These are phyloP conservation scores for Mormyrus iriodes DNA, from an alignment of 2,113 vertebrate species.

Conservation along the genomic window DNA sequence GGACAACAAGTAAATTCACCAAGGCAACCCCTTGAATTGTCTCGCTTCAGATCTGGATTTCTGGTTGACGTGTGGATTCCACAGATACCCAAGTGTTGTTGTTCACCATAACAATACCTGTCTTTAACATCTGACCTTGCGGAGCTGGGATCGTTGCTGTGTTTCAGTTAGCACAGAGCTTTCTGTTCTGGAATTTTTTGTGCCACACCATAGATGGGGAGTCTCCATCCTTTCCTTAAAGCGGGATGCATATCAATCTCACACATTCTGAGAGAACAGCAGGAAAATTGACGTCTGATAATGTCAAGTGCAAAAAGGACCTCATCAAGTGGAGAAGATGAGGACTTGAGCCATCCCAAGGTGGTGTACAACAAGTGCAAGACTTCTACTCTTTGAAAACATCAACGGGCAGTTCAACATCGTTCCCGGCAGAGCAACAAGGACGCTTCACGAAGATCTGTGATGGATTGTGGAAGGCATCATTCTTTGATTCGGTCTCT, in stretches of 20 bases:
- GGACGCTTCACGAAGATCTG: neutral
- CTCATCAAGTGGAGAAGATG: neutral
- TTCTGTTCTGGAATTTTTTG: neutral
- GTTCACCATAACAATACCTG: conserved; percentile 10
- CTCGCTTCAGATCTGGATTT: neutral
- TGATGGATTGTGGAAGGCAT: neutral
- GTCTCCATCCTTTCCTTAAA: neutral
- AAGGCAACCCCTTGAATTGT: neutral
- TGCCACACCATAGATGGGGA: neutral
- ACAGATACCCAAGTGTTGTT: neutral
- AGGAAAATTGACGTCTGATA: neutral
- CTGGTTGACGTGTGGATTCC: neutral
- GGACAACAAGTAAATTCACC: neutral
- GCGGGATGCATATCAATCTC: neutral
- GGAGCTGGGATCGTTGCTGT: neutral
- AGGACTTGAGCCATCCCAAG: neutral
- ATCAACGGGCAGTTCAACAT: neutral
- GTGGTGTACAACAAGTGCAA: neutral
- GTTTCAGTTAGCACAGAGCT: neutral
- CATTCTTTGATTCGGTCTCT: neutral
- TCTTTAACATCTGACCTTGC: neutral
- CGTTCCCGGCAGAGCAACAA: neutral
- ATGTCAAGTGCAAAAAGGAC: neutral
- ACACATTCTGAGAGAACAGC: neutral
- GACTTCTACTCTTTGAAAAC: neutral